Percentiles rank a stretch among this genome's conserved stretches.
phyloP scores from a whole-genome alignment of 2,888 invertebrate genomes.

The Conchocele bisecta region DNA sequence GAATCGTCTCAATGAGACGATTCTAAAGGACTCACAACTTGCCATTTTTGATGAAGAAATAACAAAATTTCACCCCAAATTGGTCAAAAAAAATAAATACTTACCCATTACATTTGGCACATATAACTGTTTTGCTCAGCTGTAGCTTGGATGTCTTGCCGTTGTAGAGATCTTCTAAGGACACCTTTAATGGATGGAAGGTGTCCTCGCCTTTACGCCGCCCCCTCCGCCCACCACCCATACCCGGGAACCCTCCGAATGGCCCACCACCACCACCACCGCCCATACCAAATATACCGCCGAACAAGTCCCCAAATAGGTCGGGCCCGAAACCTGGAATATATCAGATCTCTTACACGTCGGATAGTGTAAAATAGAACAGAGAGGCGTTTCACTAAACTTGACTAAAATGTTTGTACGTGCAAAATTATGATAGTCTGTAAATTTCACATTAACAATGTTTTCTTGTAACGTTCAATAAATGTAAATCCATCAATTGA shows the following conservation, averaged over 20 bases:
- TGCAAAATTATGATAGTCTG: no score
- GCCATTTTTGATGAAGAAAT: neutral
- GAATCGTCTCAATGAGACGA: no score
- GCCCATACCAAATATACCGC: conserved; percentile 77
- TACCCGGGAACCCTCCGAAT: conserved; percentile 71
- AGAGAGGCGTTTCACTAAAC: no score
- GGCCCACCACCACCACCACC: conserved; percentile 52
- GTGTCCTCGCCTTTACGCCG: conserved; percentile 89
- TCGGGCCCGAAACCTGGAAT: conserved; percentile 65
- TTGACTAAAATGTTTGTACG: no score
- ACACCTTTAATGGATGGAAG: conserved; percentile 89
- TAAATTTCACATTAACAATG: no score
- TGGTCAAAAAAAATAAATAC: no score
- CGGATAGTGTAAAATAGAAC: no score
- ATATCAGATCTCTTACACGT: no score
- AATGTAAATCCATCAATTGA: no score
- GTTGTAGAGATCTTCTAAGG: conserved; percentile 95
- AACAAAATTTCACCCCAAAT: neutral
- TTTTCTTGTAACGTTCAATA: no score
- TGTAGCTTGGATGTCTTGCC: conserved; percentile 93
- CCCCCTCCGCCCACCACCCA: conserved; percentile 78
- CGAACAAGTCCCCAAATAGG: conserved; percentile 81
- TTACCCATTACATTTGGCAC: conserved; percentile 90
- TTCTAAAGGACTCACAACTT: no score
- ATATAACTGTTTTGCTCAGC: conserved; percentile 92